phyloP scores from a whole-genome alignment of 2,113 vertebrate genomes.

The Tinamus guttatus region DNA sequence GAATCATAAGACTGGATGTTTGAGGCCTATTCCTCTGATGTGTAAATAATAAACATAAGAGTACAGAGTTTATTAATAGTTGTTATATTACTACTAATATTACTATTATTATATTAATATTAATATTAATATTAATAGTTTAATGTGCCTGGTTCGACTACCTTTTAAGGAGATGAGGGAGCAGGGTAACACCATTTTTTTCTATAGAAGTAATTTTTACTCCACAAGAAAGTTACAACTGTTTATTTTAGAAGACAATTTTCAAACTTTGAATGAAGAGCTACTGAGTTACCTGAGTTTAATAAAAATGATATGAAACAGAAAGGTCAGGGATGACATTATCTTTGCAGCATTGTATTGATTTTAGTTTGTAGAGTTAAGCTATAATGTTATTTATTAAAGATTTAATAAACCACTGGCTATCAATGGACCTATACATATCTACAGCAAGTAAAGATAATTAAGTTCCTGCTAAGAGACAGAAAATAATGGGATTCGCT shows the following conservation, averaged over 20 bases:
- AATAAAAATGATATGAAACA: constrained; percentile 46
- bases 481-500: neutral
- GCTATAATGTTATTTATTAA: constrained; percentile 47
- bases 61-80: neutral
- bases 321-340: constrained; percentile 27
- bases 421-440: neutral
- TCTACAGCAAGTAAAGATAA: neutral
- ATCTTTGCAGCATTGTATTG: constrained; percentile 25
- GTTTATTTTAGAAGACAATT: neutral
- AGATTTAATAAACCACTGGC: constrained; percentile 43
- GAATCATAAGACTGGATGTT: accelerated
- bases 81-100: too few species aligned
- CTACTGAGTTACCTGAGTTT: constrained; percentile 31
- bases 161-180: neutral
- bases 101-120: too few species aligned
- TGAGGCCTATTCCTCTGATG: neutral
- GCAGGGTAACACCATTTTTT: neutral
- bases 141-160: neutral
- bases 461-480: neutral
- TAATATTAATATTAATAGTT: too few species aligned
- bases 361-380: constrained; percentile 53
- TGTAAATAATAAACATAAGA: neutral
- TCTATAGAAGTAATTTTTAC: neutral
- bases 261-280: constrained; percentile 16
- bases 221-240: neutral